Evolutionary conservation across 2,888 invertebrate species (phyloP).

Genomic region (Eristalis arbustorum): DNA sequence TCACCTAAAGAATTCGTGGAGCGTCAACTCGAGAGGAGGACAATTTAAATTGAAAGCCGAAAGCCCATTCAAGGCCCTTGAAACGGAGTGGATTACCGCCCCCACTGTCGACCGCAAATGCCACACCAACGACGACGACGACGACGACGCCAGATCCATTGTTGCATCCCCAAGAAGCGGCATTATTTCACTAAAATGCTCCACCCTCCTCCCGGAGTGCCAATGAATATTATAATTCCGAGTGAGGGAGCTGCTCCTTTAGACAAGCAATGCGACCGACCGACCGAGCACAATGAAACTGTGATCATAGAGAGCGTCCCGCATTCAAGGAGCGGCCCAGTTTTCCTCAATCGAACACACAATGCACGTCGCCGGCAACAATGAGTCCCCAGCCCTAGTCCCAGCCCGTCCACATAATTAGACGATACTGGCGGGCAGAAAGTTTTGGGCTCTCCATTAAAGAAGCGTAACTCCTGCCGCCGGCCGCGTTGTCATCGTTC

Average conservation of each 20-base stretch:
- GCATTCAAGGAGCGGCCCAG: conserved; percentile 39
- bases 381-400: conserved; percentile 14
- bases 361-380: conserved; percentile 49
- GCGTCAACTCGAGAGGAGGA: conserved; percentile 16
- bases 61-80: conserved; percentile 44
- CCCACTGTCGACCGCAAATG: conserved; percentile 27
- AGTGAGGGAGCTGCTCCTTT: conserved; percentile 59
- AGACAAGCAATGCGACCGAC: conserved; percentile 10
- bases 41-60: conserved; percentile 63
- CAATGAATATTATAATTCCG: conserved; percentile 59
- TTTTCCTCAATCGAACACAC: conserved; percentile 43
- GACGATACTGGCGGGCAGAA: conserved; percentile 53
- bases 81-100: conserved; percentile 16
- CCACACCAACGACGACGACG: not conserved
- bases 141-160: not conserved
- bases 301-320: conserved; percentile 50
- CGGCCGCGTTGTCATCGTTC: not conserved
- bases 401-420: conserved; percentile 53
- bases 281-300: conserved; percentile 33
- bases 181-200: conserved; percentile 34
- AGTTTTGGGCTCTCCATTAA: conserved; percentile 42
- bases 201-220: not conserved
- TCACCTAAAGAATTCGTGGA: conserved; percentile 39
- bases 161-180: conserved; percentile 45
- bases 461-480: conserved; percentile 1